phyloP scores from a whole-genome alignment of 2,113 vertebrate genomes.

The Odontophorus gujanensis region DNA sequence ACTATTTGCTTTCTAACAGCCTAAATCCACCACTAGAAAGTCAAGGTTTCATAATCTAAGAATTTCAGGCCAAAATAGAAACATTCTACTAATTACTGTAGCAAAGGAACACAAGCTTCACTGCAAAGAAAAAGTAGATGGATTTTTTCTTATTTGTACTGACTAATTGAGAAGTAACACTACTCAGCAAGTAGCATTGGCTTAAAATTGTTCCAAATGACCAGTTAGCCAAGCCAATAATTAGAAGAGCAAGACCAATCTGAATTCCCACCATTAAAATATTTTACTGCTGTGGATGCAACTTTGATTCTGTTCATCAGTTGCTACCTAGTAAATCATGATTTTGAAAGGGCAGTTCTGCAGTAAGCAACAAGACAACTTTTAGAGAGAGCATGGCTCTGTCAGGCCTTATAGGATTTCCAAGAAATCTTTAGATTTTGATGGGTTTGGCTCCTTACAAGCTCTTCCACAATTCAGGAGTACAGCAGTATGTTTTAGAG shows the following conservation, averaged over 20 bases:
- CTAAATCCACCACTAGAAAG: background rate
- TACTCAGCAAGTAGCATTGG: background rate
- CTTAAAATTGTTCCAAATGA: background rate
- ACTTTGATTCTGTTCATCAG: background rate
- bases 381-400: background rate
- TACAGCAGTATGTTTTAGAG: background rate
- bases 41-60: background rate
- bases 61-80: background rate
- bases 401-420: background rate
- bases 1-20: background rate
- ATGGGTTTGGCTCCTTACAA: background rate
- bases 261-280: background rate
- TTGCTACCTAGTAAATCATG: background rate
- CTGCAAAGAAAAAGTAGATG: background rate
- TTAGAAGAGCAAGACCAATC: background rate
- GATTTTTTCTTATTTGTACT: background rate
- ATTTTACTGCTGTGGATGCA: background rate
- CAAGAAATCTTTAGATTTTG: background rate
- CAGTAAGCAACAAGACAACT: background rate
- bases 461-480: background rate
- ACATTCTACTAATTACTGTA: background rate
- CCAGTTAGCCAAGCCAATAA: background rate
- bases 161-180: background rate
- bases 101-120: background rate
- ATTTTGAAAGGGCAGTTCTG: conserved; percentile 13